Percentiles rank a stretch among this genome's conserved stretches.
Conservation (phyloP, 2,888 invertebrate species). For the Liopterus haemorrhoidalis region DNA sequence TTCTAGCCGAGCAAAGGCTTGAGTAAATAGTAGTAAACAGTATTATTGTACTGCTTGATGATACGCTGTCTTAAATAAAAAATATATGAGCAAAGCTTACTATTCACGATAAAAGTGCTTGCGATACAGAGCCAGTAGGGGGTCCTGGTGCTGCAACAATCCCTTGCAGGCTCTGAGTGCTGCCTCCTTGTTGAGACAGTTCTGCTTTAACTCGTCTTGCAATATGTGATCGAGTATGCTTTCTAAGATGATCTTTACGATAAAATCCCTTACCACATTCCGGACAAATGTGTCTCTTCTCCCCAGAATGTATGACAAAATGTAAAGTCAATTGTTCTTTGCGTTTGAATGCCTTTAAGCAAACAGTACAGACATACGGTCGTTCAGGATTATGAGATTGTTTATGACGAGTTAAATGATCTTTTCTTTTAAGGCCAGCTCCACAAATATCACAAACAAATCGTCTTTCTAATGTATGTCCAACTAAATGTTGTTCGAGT, state of each 20-base stretch:
- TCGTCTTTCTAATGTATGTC: slow-evolving; percentile 76
- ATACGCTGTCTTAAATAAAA: too few species aligned
- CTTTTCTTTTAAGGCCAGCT: slow-evolving; percentile 79
- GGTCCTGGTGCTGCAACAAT: slow-evolving; percentile 45
- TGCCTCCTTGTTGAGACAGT: slow-evolving; percentile 60
- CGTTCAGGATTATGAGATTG: slow-evolving; percentile 84
- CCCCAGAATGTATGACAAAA: slow-evolving; percentile 85
- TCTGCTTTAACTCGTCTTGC: slow-evolving; percentile 80
- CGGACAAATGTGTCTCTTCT: slow-evolving; percentile 79
- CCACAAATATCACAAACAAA: slow-evolving; percentile 88
- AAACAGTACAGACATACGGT: slow-evolving; percentile 82
- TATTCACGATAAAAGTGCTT: slow-evolving; percentile 19
- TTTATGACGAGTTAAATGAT: slow-evolving; percentile 80
- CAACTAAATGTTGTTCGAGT: slow-evolving; percentile 78
- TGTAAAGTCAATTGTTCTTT: slow-evolving; percentile 84
- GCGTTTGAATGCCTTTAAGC: slow-evolving; percentile 80
- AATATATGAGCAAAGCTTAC: too few species aligned
- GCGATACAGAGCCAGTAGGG: slow-evolving; percentile 25
- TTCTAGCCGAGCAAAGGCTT: too few species aligned
- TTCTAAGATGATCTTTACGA: slow-evolving; percentile 79
- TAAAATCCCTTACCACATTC: slow-evolving; percentile 88
- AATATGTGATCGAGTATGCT: slow-evolving; percentile 79
- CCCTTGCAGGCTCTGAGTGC: slow-evolving; percentile 38
- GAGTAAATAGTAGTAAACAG: too few species aligned
- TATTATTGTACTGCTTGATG: too few species aligned